phyloP scores from a whole-genome alignment of 2,888 invertebrate species.

The Stenurella melanura region DNA sequence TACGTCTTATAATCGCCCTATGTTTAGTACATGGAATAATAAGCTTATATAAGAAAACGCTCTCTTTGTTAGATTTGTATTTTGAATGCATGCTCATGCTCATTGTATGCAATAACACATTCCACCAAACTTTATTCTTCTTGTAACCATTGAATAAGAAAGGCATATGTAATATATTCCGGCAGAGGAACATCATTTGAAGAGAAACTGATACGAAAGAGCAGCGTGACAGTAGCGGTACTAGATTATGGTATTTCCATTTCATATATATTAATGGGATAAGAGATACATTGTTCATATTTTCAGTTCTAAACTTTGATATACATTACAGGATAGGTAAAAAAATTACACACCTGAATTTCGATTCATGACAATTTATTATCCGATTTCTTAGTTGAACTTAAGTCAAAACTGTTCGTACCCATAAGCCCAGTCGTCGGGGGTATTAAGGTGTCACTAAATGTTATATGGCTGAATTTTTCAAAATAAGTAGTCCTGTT shows the following conservation, averaged over 20 bases:
- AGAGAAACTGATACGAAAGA: not conserved
- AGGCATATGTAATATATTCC: slow-evolving; percentile 2
- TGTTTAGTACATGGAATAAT: not conserved
- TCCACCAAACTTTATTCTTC: slow-evolving; percentile 7
- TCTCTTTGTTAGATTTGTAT: not conserved
- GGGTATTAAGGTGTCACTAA: too few species aligned
- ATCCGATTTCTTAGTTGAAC: too few species aligned
- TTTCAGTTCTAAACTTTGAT: too few species aligned
- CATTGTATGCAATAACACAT: slow-evolving; percentile 2
- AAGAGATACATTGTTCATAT: not conserved
- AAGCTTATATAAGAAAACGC: not conserved
- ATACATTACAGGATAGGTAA: too few species aligned
- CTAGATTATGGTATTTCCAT: not conserved
- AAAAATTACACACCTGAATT: too few species aligned
- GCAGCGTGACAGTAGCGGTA: not conserved
- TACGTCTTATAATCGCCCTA: not conserved
- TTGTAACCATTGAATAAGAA: slow-evolving; percentile 1
- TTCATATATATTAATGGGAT: not conserved
- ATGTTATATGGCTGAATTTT: too few species aligned
- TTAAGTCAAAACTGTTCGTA: too few species aligned
- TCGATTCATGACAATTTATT: too few species aligned
- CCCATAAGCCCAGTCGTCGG: too few species aligned
- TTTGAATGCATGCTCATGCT: not conserved
- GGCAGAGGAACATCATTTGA: not conserved
- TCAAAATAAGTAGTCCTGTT: too few species aligned